Evolutionary conservation across 2,113 vertebrate species (phyloP).

Genomic region (Paralichthys olivaceus): DNA sequence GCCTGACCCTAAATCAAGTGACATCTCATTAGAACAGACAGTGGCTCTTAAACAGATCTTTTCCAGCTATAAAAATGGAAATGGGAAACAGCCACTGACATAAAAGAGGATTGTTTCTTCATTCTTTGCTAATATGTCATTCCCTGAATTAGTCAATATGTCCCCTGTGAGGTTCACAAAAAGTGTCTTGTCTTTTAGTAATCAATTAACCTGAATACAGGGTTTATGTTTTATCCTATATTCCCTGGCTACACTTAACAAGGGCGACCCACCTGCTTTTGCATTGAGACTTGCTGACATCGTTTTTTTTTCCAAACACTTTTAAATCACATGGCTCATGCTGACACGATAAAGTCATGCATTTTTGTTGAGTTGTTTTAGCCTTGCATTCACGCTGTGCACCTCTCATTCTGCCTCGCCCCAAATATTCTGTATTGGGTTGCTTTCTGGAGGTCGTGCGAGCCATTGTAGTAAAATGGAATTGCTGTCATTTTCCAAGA

Average conservation of each 20-base stretch:
- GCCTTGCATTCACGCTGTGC: not conserved
- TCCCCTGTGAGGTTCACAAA: slow-evolving; percentile 34
- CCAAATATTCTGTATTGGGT: not conserved
- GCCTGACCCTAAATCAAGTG: slow-evolving; percentile 84
- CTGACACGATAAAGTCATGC: not conserved
- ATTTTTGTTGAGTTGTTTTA: not conserved
- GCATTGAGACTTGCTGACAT: not conserved
- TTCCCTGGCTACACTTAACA: not conserved
- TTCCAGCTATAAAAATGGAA: slow-evolving; percentile 78
- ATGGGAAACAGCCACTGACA: slow-evolving; percentile 62
- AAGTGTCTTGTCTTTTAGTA: slow-evolving; percentile 33
- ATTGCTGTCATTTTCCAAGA: slow-evolving; percentile 33
- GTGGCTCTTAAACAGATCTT: slow-evolving; percentile 76
- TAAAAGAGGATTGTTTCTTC: slow-evolving; percentile 70
- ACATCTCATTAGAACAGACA: slow-evolving; percentile 84
- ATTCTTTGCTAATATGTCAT: slow-evolving; percentile 67
- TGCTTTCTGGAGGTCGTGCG: not conserved
- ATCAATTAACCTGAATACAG: slow-evolving; percentile 22
- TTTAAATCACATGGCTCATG: not conserved
- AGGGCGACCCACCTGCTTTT: not conserved
- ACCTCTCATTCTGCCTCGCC: not conserved
- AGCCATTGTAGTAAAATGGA: not conserved
- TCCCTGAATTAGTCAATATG: slow-evolving; percentile 46
- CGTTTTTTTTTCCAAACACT: not conserved
- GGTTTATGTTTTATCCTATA: not conserved